Base-by-base conservation (phyloP, 2,888 invertebrate species). In the Phyto melanocephala region DNA sequence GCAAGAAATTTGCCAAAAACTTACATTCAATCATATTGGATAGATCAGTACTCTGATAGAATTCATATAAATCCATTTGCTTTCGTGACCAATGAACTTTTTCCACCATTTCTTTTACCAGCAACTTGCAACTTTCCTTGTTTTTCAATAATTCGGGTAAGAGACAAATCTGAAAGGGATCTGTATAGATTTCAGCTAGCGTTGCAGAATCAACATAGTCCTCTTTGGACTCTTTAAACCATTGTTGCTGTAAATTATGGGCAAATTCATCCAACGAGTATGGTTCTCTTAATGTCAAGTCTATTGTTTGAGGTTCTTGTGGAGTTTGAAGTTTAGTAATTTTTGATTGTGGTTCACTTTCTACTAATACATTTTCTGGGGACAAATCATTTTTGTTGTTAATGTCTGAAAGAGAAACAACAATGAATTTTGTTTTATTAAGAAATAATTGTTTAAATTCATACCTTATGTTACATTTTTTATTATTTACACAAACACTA, bases 1-100 rank as follows among this genome's bases (percentile, higher is more conserved):
- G 92, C 87, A 94, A 93, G 75, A 96, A 93, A 20, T 92, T 92
- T 81, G 92, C 92, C n/a, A 96, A 92, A 85, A 93, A 92, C 5
- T 83, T 87, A 56, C 89, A 88, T 45, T 85, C 84, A 28, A 86
- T 71, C 84, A 93, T 92, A 75, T 92, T 93, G 0, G 93, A 92
- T 37, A 96, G 91, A 89, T 96, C 96, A 2, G 93, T 92, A 1
- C 95, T 95, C 91, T 97, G 97, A 87, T 95, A 95, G 89, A 97
- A 97, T 90, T 97, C 96, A 88, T 96, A 98, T 22, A 98, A 91
- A 88, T 98, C 98, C 94, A 97, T 96, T 89, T 94, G 95, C 87
- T 96, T 95, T 71, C 94, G 92, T 1, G 93, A 93, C 93, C 96
- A 95, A 80, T 94, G 93, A 20, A 95, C 87, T 1, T 94, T 92